phyloP scores from a whole-genome alignment of 92 coral and sea anemone genomes.

The Porites lobata region DNA sequence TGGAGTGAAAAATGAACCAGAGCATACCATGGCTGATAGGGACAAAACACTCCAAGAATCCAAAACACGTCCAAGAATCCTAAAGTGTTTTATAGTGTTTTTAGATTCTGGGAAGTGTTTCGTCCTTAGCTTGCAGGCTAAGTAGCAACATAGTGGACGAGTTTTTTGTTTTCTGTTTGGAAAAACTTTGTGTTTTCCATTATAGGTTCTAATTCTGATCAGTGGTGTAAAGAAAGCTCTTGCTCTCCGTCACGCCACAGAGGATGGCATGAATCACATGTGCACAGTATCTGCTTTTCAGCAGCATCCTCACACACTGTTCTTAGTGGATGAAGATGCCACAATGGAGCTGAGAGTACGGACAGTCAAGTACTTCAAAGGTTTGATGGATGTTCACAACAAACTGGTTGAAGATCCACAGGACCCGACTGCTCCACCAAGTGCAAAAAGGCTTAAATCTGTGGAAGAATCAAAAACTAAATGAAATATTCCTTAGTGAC shows the following conservation, averaged over 20 bases:
- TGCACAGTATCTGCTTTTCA: slow-evolving; percentile 99
- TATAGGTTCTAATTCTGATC: slow-evolving; percentile 94
- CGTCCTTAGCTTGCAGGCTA: no score
- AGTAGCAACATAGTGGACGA: background rate
- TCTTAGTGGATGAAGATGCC: slow-evolving; percentile 98
- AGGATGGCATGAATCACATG: slow-evolving; percentile 97
- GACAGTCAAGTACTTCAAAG: slow-evolving; percentile 97
- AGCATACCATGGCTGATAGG: no score
- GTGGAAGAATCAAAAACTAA: background rate
- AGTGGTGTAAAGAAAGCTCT: slow-evolving; percentile 93
- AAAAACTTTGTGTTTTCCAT: background rate
- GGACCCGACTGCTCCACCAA: slow-evolving; percentile 91
- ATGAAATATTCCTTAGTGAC: no score
- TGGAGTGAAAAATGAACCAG: no score
- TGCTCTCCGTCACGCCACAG: slow-evolving; percentile 91
- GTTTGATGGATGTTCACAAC: slow-evolving; percentile 98
- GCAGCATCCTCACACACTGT: slow-evolving; percentile 92
- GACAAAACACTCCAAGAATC: no score
- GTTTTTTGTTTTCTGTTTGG: background rate
- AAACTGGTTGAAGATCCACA: slow-evolving; percentile 91
- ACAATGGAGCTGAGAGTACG: slow-evolving; percentile 96
- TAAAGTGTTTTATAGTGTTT: no score
- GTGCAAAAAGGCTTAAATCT: slow-evolving; percentile 78
- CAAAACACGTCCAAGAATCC: no score
- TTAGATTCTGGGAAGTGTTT: no score